phyloP scores from a whole-genome alignment of 2,888 invertebrate species.

The Vesta saturnalis region DNA sequence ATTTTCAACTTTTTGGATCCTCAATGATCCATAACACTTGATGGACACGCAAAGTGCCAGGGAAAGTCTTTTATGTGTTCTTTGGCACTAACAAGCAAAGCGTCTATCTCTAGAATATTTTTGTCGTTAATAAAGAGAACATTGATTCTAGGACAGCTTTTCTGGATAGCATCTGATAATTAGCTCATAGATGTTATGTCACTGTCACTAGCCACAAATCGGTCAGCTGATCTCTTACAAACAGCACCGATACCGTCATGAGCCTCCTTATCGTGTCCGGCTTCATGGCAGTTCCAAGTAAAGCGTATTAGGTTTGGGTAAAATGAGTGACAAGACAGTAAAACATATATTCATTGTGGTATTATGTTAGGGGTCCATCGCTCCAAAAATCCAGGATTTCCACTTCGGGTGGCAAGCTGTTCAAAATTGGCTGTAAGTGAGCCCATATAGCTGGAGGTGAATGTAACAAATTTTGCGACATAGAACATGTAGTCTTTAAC shows the following conservation, averaged over 20 bases:
- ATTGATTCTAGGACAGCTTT: not conserved
- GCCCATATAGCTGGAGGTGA: constrained; percentile 57
- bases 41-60: not conserved
- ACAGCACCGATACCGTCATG: constrained; percentile 52
- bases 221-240: constrained; percentile 50
- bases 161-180: constrained; percentile 26
- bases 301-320: constrained; percentile 35
- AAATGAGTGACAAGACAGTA: constrained; percentile 46
- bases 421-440: constrained; percentile 52
- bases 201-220: constrained; percentile 46
- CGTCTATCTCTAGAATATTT: not conserved
- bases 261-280: constrained; percentile 54
- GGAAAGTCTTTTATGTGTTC: not conserved
- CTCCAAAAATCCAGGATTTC: constrained; percentile 51
- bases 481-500: constrained; percentile 20
- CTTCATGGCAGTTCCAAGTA: constrained; percentile 52
- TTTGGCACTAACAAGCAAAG: not conserved
- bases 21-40: not conserved
- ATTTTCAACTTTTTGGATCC: not conserved
- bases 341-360: constrained; percentile 57
- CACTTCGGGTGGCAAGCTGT: constrained; percentile 33
- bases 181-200: constrained; percentile 47
- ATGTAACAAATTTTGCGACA: constrained; percentile 48
- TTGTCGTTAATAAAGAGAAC: not conserved
- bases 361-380: constrained; percentile 56